These are phyloP conservation scores for Cheirogaleus major DNA, from an alignment of 2,797 vertebrate genomes.

Conservation along the genomic window DNA sequence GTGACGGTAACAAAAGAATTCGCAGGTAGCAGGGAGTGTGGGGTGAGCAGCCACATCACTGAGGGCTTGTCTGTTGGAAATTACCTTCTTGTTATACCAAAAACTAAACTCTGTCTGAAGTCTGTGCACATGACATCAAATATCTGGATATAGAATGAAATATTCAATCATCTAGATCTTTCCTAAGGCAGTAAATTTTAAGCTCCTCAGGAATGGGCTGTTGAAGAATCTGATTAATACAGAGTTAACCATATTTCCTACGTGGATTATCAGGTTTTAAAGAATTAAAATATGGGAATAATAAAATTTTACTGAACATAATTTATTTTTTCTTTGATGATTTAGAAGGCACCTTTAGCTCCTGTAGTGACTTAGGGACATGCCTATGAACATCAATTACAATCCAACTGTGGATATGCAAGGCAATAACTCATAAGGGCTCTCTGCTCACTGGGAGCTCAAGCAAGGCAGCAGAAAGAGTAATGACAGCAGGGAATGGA, in stretches of 20 bases:
- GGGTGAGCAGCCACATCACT: not conserved
- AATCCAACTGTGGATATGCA: conserved; percentile 48
- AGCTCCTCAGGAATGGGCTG: not conserved
- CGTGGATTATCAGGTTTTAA: conserved; percentile 33
- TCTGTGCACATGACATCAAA: not conserved
- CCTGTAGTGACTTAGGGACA: conserved; percentile 64
- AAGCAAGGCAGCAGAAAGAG: conserved; percentile 44
- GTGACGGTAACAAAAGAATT: not conserved
- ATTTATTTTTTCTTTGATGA: conserved; percentile 72
- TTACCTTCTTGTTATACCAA: not conserved
- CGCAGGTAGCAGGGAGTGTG: not conserved
- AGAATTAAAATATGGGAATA: conserved; percentile 55
- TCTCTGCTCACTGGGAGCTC: conserved; percentile 45
- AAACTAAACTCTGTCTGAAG: not conserved
- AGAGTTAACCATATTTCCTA: conserved; percentile 56
- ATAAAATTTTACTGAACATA: conserved; percentile 70
- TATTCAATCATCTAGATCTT: conserved; percentile 10
- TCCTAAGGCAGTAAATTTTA: conserved; percentile 43
- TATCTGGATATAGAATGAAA: conserved; percentile 14
- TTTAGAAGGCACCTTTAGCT: conserved; percentile 74
- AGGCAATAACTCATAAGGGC: conserved; percentile 52
- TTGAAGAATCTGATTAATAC: conserved; percentile 55
- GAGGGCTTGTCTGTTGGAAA: not conserved
- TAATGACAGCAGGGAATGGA: conserved; percentile 13
- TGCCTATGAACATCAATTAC: conserved; percentile 66